Evolutionary conservation across 2,113 vertebrate species (phyloP).

Genomic region (Gymnarchus niloticus): DNA sequence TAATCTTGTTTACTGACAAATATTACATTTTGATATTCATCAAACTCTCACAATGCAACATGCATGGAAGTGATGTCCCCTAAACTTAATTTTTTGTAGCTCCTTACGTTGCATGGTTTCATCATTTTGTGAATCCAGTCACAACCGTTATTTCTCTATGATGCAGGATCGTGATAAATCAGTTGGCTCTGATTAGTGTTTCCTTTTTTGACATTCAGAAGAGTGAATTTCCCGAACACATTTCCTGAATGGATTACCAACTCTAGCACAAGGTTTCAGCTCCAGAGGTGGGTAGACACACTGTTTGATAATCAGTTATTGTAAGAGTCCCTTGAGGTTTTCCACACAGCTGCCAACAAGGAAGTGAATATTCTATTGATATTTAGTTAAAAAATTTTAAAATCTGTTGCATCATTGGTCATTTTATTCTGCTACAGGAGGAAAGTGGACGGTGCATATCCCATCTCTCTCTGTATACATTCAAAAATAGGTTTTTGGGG

Average conservation of each 20-base stretch:
- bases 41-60: neutral
- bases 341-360: neutral
- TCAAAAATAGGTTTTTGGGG: too few species aligned
- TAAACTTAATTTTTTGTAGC: neutral
- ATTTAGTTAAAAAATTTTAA: too few species aligned
- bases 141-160: neutral
- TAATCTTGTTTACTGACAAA: slow-evolving; percentile 12
- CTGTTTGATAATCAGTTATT: neutral
- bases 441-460: too few species aligned
- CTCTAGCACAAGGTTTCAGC: neutral
- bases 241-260: neutral
- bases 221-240: neutral
- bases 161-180: neutral
- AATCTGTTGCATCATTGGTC: too few species aligned
- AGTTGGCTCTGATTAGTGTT: neutral
- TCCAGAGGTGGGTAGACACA: neutral
- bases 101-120: neutral
- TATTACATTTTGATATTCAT: neutral
- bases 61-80: neutral
- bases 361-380: neutral
- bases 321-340: neutral
- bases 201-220: neutral
- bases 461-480: too few species aligned
- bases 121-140: slow-evolving; percentile 7
- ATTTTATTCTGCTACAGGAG: too few species aligned